Evolutionary conservation across 2,797 vertebrate species (phyloP).

Genomic region (Alectoris magna): DNA sequence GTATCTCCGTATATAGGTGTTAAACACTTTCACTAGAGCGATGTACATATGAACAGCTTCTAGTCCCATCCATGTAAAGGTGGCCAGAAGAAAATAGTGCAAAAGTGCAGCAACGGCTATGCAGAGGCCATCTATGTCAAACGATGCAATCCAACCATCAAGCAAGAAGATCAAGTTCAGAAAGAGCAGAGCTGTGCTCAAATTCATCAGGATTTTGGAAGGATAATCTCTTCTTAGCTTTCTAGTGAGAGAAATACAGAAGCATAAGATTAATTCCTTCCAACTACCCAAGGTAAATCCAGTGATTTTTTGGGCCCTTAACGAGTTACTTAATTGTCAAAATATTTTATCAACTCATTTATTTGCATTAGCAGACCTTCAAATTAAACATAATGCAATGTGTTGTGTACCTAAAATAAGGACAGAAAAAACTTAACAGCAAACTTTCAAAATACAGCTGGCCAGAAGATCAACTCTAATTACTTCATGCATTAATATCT

Average conservation of each 20-base stretch:
- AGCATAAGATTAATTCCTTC: neutral
- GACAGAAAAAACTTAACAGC: neutral
- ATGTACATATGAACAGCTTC: constrained; percentile 99
- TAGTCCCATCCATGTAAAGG: constrained; percentile 98
- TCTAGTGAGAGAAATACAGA: constrained; percentile 72
- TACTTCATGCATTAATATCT: neutral
- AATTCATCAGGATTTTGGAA: constrained; percentile 98
- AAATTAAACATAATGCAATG: neutral
- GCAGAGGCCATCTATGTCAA: constrained; percentile 84
- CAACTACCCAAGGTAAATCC: neutral
- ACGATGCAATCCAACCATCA: constrained; percentile 92
- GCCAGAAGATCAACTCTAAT: neutral
- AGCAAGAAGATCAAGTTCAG: constrained; percentile 94
- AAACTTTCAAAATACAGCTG: neutral
- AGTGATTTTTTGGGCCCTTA: neutral
- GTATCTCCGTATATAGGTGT: constrained; percentile 95
- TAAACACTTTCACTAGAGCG: constrained; percentile 97
- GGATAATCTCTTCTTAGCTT: constrained; percentile 96
- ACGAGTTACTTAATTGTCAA: neutral
- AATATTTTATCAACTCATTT: neutral
- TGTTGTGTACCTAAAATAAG: neutral
- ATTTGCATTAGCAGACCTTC: neutral
- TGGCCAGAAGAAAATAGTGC: constrained; percentile 95
- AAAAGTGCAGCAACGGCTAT: constrained; percentile 85
- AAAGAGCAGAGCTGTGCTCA: constrained; percentile 91